phyloP scores from a whole-genome alignment of 1,140 invertebrate species.

The Olivierus martensii region DNA sequence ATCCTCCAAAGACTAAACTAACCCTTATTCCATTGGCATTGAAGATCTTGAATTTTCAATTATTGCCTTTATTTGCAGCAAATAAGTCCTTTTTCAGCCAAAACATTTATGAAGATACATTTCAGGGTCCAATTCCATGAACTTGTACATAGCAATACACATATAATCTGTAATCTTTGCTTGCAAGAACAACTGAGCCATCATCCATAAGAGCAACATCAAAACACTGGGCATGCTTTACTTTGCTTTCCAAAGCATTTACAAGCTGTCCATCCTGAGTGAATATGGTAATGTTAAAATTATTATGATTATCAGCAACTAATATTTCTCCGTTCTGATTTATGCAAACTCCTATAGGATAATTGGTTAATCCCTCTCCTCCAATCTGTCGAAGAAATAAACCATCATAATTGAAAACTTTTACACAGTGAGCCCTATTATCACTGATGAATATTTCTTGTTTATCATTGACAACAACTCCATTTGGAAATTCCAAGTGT shows the following conservation, averaged over 20 bases:
- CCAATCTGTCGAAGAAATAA: slow-evolving; percentile 92
- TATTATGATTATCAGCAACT: slow-evolving; percentile 99
- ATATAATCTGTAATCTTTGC: slow-evolving; percentile 96
- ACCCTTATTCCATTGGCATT: no score
- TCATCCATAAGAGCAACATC: slow-evolving; percentile 98
- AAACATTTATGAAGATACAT: no score
- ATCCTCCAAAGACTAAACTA: no score
- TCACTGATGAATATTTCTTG: slow-evolving; percentile 99
- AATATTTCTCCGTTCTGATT: slow-evolving; percentile 90
- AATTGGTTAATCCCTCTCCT: slow-evolving; percentile 96
- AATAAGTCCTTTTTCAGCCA: no score
- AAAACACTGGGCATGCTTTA: slow-evolving; percentile 98
- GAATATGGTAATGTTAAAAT: slow-evolving; percentile 97
- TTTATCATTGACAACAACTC: slow-evolving; percentile 47
- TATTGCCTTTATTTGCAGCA: no score
- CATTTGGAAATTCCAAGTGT: slow-evolving; percentile 44
- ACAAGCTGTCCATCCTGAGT: slow-evolving; percentile 93
- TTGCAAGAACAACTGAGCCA: slow-evolving; percentile 91
- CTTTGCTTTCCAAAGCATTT: slow-evolving; percentile 92
- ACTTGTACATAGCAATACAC: slow-evolving; percentile 72
- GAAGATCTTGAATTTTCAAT: no score
- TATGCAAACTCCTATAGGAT: slow-evolving; percentile 97
- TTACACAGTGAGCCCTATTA: slow-evolving; percentile 97
- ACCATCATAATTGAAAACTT: slow-evolving; percentile 98
- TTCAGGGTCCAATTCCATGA: slow-evolving; percentile 9